Percentiles rank a stretch among this genome's conserved stretches.
phyloP scores from a whole-genome alignment of 2,888 invertebrate species.

The Cosmopolites sordidus region DNA sequence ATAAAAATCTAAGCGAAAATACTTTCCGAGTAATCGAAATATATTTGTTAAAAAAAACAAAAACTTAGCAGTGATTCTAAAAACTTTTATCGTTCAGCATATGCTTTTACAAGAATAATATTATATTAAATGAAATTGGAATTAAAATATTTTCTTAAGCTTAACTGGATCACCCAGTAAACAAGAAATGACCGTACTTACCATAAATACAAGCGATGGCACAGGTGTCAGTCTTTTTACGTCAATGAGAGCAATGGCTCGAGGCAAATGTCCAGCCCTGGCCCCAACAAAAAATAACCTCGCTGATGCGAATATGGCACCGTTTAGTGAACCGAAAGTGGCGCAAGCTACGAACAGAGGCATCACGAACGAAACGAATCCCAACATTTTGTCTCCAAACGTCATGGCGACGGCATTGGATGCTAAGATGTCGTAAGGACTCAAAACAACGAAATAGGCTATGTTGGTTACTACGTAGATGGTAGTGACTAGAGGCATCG shows the following conservation, averaged over 20 bases:
- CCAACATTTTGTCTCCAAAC: conserved; percentile 75
- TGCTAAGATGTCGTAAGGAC: conserved; percentile 74
- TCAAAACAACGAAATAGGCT: conserved; percentile 82
- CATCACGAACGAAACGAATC: conserved; percentile 76
- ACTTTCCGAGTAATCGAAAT: too few relatives aligned
- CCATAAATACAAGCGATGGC: conserved; percentile 79
- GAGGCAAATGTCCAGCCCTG: conserved; percentile 82
- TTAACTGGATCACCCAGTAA: background rate
- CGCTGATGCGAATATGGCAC: conserved; percentile 93
- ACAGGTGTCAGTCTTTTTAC: conserved; percentile 71
- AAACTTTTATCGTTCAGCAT: too few relatives aligned
- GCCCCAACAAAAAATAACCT: conserved; percentile 91
- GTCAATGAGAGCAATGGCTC: conserved; percentile 74
- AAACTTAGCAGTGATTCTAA: too few relatives aligned
- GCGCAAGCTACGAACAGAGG: conserved; percentile 90
- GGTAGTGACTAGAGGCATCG: conserved; percentile 80
- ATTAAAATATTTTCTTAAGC: too few relatives aligned
- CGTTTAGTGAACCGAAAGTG: conserved; percentile 87
- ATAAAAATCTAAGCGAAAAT: too few relatives aligned
- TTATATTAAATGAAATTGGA: too few relatives aligned
- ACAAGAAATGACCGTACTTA: conserved; percentile 47
- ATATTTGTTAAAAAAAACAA: too few relatives aligned
- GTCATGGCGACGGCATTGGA: conserved; percentile 98
- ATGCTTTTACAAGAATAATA: too few relatives aligned
- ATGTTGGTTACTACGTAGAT: conserved; percentile 88